phyloP scores from a whole-genome alignment of 2,797 vertebrate genomes.

The Fratercula arctica region DNA sequence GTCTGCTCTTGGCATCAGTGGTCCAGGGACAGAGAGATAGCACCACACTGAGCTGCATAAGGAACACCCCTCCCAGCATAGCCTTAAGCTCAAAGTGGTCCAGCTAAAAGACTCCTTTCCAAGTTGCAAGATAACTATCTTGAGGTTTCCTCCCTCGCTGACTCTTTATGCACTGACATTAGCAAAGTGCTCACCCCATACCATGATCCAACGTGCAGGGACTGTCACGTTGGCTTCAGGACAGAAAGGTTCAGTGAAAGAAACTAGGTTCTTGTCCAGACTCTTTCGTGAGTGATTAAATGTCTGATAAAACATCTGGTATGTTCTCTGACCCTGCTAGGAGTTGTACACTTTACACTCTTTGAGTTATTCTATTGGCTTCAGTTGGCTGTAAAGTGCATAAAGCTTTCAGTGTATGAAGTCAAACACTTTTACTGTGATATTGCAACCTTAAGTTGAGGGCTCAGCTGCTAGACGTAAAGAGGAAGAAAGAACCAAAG shows the following conservation, averaged over 20 bases:
- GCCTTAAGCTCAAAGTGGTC: background rate
- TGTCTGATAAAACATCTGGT: background rate
- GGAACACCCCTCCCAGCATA: background rate
- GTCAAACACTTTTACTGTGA: background rate
- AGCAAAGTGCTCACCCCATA: background rate
- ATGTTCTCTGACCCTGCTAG: background rate
- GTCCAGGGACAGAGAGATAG: background rate
- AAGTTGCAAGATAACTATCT: background rate
- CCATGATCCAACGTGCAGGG: background rate
- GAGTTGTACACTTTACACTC: background rate
- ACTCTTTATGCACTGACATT: background rate
- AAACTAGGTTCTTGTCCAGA: background rate
- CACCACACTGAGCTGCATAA: background rate
- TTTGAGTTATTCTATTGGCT: background rate
- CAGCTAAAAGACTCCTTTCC: background rate
- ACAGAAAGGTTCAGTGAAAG: background rate
- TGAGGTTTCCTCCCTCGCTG: background rate
- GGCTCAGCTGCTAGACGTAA: background rate
- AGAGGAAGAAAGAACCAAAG: slow-evolving; percentile 3
- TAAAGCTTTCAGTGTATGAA: background rate
- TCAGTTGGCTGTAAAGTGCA: background rate
- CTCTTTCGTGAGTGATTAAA: background rate
- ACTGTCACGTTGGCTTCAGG: accelerated
- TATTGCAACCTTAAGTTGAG: background rate
- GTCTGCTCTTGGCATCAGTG: background rate